Conservation (phyloP, 1,140 invertebrate genomes). For the Nomia melanderi region DNA sequence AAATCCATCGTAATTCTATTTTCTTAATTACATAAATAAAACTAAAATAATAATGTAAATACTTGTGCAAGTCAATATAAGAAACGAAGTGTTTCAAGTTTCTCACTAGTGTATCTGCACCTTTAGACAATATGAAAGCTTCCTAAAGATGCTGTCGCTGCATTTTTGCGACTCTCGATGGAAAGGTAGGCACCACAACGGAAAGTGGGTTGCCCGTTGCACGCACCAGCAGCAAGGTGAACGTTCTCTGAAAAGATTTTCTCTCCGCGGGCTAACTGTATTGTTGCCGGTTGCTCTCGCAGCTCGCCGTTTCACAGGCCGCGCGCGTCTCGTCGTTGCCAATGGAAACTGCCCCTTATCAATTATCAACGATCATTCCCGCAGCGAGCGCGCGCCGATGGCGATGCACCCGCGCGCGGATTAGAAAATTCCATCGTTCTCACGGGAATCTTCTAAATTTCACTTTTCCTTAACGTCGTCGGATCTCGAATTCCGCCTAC, state of each 20-base stretch:
- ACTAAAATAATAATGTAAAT: no score
- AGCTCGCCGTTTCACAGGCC: constrained; percentile 12
- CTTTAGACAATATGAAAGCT: constrained; percentile 8
- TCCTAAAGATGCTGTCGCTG: constrained; percentile 25
- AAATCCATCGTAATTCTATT: no score
- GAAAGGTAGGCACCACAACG: constrained; percentile 69
- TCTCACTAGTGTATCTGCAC: no score
- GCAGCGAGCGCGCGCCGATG: background rate
- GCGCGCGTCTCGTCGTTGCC: constrained; percentile 25
- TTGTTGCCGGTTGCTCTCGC: constrained; percentile 45
- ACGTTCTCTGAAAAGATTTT: constrained; percentile 77
- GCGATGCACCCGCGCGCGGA: background rate
- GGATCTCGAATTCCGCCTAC: background rate
- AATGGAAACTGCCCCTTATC: constrained; percentile 25
- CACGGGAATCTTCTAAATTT: constrained; percentile 30
- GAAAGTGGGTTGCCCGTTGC: constrained; percentile 76
- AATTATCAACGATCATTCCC: constrained; percentile 20
- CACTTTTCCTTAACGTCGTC: constrained; percentile 13
- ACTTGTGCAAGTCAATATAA: no score
- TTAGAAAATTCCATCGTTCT: constrained; percentile 25
- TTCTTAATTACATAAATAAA: no score
- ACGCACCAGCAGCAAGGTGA: constrained; percentile 69
- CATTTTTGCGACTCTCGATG: constrained; percentile 51
- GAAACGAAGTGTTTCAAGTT: no score
- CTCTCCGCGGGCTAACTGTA: constrained; percentile 75